These are phyloP conservation scores for Papilio xuthus DNA, from an alignment of 1,140 invertebrate genomes.

Conservation along the genomic window DNA sequence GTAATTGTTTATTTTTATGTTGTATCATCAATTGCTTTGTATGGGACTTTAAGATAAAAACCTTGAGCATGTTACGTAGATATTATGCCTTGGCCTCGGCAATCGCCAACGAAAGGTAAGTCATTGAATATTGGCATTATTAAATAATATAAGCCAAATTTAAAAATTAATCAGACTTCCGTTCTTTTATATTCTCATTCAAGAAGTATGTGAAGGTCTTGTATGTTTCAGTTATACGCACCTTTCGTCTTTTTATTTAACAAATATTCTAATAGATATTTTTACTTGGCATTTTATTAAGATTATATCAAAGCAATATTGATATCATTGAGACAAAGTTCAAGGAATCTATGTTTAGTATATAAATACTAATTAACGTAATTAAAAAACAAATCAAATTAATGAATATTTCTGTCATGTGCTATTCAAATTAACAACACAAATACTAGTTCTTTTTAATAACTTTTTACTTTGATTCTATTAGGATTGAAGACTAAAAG, in stretches of 20 bases:
- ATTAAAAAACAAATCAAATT: not conserved
- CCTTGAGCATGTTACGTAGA: not conserved
- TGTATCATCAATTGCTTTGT: not conserved
- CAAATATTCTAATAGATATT: not conserved
- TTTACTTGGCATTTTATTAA: not conserved
- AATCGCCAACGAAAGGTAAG: not conserved
- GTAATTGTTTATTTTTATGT: not conserved
- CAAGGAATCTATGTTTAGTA: not conserved
- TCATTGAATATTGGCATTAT: not conserved
- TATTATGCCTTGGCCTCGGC: not conserved
- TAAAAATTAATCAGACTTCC: constrained; percentile 1
- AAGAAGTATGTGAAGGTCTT: not conserved
- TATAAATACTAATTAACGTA: not conserved
- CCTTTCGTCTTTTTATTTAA: not conserved
- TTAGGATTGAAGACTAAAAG: too few relatives aligned
- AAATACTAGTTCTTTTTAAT: too few relatives aligned
- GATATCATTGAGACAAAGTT: not conserved
- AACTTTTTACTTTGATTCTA: too few relatives aligned
- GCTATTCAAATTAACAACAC: too few relatives aligned
- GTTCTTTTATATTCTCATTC: not conserved
- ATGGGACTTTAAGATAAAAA: not conserved
- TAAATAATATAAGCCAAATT: not conserved
- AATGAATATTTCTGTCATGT: not conserved
- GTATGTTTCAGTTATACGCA: not conserved
- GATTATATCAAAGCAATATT: not conserved